Evolutionary conservation across 2,113 vertebrate species (phyloP).

Genomic region (Corythornis madagascariensis): DNA sequence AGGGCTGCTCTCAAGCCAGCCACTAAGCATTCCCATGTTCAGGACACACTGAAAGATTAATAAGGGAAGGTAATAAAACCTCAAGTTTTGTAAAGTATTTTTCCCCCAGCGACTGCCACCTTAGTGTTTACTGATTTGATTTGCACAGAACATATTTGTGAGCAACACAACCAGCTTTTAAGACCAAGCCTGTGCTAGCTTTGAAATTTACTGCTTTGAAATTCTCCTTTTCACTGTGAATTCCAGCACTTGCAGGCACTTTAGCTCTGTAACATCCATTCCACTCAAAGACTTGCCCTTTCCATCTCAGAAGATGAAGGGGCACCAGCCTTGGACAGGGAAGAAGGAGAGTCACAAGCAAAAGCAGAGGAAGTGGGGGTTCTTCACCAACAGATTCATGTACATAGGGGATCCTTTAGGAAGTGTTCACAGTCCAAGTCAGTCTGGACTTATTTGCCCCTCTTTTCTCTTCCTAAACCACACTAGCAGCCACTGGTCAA

Average conservation of each 20-base stretch:
- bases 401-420: neutral
- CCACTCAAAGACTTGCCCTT: neutral
- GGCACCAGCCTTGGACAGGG: neutral
- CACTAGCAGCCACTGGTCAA: neutral
- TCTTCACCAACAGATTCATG: neutral
- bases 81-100: neutral
- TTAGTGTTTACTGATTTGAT: neutral
- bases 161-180: neutral
- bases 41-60: neutral
- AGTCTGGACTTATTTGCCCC: neutral
- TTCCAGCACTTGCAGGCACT: neutral
- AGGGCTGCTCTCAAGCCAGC: too few species aligned
- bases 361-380: rapidly evolving
- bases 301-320: neutral
- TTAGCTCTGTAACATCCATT: neutral
- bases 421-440: neutral
- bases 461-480: neutral
- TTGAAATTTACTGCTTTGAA: neutral
- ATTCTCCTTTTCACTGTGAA: neutral
- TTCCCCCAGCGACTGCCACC: neutral
- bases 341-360: neutral
- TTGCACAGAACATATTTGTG: neutral
- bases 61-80: neutral
- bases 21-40: neutral
- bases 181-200: neutral